Base-by-base conservation (phyloP, 2,113 vertebrate genomes). In the Zootoca vivipara region DNA sequence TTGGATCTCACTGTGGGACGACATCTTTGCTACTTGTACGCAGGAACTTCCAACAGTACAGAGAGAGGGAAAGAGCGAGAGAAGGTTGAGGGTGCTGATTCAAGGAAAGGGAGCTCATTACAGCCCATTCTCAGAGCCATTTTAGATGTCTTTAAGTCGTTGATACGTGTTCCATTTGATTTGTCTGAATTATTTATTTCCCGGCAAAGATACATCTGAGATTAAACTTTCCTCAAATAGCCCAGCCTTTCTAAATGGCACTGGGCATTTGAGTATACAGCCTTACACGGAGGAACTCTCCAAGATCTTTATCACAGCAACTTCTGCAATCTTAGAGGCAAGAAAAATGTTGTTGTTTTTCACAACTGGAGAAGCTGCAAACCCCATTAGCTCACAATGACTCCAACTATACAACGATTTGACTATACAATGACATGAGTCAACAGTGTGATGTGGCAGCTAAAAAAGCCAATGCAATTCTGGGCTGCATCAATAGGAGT, bases 1-100 rank as follows among this genome's bases (percentile, higher is more conserved):
- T 30, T 20, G 1, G 28, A 72, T 13, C 26, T 82, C 40, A 78
- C 26, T 38, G 1, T 1, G 0, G 13, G 35, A 72, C 33, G 20
- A 84, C 24, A 22, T 26, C 70, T 90, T 73, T 46, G n/a, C 77
- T 73, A 78, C 56, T 18, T 20, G 18, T 0, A 35, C 30, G 18
- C 9, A 24, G 46, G 28, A 26, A 58, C 38, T 62, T 20, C 73
- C 46, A 52, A 52, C 46, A 52, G 46, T 9, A 46, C 46, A 46
- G 46, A 46, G 46, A 46, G 46, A 46, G 46, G 46, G 46, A 46
- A 46, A 46, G 65, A 1, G 74, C 35, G 22, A 22, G n/a, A 86
- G 40, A 80, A 83, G 75, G 15, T 18, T 65, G 69, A 88, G 46
- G 75, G 73, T 5, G 81, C 80, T 3, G 65, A 28, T 3, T 38